phyloP scores from a whole-genome alignment of 2,113 vertebrate species.

The Muscicapa adusta region DNA sequence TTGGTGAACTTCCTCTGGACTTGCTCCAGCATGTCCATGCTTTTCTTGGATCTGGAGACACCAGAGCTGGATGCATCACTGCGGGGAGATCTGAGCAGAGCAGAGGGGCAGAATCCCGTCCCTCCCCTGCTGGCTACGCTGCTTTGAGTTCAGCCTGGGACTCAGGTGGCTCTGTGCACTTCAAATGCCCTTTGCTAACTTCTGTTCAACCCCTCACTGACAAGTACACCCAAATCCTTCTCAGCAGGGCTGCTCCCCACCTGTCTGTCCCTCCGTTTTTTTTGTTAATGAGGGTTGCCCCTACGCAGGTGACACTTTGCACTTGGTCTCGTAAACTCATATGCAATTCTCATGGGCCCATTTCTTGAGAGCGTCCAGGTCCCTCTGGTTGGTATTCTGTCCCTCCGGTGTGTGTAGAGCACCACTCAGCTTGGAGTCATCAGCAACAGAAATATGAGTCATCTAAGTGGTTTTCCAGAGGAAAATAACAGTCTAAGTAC shows the following conservation, averaged over 20 bases:
- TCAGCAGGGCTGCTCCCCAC: rapidly evolving
- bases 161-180: neutral
- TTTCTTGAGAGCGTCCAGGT: neutral
- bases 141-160: neutral
- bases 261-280: neutral
- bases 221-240: neutral
- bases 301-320: rapidly evolving
- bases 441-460: neutral
- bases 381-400: neutral
- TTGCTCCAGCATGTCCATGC: neutral
- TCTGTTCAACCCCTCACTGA: neutral
- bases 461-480: neutral
- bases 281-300: rapidly evolving
- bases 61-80: neutral
- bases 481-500: neutral
- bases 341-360: too few relatives aligned
- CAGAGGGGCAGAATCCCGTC: neutral
- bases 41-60: neutral
- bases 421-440: neutral
- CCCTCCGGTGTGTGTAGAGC: neutral
- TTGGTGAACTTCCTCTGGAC: too few relatives aligned
- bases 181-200: neutral
- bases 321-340: rapidly evolving
- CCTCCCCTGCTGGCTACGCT: rapidly evolving
- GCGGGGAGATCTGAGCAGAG: neutral